A percentile compares a stretch with the other conserved stretches of the same genome.
phyloP scores from a whole-genome alignment of 35 echinoderm and acorn worm genomes.

The Ptychodera flava region DNA sequence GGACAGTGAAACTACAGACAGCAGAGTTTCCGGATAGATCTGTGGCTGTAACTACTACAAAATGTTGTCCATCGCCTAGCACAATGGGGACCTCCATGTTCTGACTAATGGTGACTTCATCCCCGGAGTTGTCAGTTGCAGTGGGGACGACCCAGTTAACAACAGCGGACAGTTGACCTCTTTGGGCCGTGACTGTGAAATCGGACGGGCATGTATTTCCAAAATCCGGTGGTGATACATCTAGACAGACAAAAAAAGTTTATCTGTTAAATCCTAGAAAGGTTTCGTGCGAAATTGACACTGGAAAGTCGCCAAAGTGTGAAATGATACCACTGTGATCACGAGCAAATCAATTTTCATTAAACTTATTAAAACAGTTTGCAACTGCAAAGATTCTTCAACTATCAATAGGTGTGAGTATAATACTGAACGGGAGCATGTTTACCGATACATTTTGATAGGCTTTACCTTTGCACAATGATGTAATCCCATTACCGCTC shows the following conservation, averaged over 20 bases:
- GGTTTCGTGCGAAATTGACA: too few species aligned
- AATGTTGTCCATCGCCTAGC: slow-evolving; percentile 16
- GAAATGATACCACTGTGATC: too few species aligned
- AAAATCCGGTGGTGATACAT: slow-evolving; percentile 20
- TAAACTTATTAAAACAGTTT: too few species aligned
- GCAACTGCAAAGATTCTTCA: too few species aligned
- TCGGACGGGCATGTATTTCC: slow-evolving; percentile 24
- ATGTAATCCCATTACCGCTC: neutral
- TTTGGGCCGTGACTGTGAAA: slow-evolving; percentile 16
- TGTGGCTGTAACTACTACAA: slow-evolving; percentile 16
- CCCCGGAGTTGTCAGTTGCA: slow-evolving; percentile 33
- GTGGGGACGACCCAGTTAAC: neutral
- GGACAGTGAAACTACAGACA: slow-evolving; percentile 19
- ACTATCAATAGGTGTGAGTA: too few species aligned
- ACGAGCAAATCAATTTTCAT: too few species aligned
- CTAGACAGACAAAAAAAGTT: slow-evolving; percentile 25
- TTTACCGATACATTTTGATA: too few species aligned
- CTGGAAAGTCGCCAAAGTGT: too few species aligned
- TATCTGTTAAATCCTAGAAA: too few species aligned
- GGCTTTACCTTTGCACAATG: slow-evolving; percentile 25
- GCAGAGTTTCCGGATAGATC: slow-evolving; percentile 31
- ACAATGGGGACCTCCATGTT: neutral
- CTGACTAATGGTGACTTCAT: neutral
- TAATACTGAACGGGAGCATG: too few species aligned
- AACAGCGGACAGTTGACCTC: neutral